These are phyloP conservation scores for Drosophila rhopaloa DNA, from an alignment of 1,140 invertebrate species.

Conservation along the genomic window DNA sequence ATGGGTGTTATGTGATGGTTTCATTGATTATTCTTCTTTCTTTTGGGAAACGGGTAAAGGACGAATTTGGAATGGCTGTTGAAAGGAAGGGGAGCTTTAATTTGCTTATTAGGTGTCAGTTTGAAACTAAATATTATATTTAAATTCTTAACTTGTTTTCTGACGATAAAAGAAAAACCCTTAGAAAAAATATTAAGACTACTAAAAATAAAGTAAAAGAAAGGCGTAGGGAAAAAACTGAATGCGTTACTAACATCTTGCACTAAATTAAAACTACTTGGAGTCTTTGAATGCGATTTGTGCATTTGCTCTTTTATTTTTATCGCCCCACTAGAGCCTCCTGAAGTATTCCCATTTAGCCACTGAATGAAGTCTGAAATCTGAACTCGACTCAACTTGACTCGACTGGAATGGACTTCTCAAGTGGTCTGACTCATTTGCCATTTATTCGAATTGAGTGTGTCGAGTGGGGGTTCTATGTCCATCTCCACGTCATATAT, in stretches of 20 bases:
- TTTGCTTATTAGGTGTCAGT: no score
- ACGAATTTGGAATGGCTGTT: not conserved
- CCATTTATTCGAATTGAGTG: constrained; percentile 48
- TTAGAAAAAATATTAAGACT: not conserved
- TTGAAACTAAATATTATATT: no score
- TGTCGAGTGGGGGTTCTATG: constrained; percentile 12
- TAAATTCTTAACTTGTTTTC: not conserved
- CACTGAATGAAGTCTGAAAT: constrained; percentile 15
- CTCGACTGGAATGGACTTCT: constrained; percentile 56
- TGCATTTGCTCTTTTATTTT: constrained; percentile 12
- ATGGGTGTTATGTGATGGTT: constrained; percentile 19
- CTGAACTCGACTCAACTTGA: constrained; percentile 52
- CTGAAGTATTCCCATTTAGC: constrained; percentile 14
- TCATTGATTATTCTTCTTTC: constrained; percentile 10
- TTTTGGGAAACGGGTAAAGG: not conserved
- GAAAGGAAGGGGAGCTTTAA: not conserved
- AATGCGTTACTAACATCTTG: not conserved
- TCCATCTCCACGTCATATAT: not conserved
- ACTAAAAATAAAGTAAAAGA: not conserved
- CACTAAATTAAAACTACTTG: not conserved
- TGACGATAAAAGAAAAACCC: no score
- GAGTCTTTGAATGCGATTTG: constrained; percentile 4
- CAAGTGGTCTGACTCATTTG: constrained; percentile 66
- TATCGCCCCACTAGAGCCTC: constrained; percentile 1
- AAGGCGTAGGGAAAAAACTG: no score